phyloP scores from a whole-genome alignment of 2,797 vertebrate species.

The Numenius phaeopus region DNA sequence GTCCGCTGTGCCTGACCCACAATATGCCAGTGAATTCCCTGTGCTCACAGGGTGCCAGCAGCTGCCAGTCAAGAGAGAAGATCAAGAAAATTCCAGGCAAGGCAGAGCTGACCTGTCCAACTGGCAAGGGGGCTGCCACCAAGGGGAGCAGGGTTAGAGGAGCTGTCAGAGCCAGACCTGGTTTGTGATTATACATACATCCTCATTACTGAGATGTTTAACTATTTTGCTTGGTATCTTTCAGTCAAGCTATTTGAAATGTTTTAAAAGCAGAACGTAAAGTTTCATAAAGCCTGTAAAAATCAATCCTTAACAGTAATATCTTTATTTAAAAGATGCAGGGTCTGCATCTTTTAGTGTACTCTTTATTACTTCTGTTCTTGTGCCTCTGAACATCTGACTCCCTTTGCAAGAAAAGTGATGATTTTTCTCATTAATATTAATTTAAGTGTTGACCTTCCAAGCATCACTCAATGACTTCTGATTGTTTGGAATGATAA shows the following conservation, averaged over 20 bases:
- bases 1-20: not conserved
- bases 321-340: not conserved
- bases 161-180: not conserved
- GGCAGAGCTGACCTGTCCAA: not conserved
- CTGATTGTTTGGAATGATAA: not conserved
- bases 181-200: not conserved
- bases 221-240: not conserved
- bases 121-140: not conserved
- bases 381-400: not conserved
- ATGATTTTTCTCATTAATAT: not conserved
- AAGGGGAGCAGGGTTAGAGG: not conserved
- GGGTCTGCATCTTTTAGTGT: not conserved
- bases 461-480: not conserved
- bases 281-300: not conserved
- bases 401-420: not conserved
- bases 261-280: not conserved
- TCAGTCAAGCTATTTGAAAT: not conserved
- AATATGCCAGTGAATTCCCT: not conserved
- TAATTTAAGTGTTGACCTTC: not conserved
- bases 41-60: not conserved
- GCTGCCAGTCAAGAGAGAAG: conserved; percentile 30
- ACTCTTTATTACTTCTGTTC: not conserved
- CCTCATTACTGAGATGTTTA: not conserved
- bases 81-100: conserved; percentile 59
- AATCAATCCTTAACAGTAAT: not conserved